These are phyloP conservation scores for Anoplopoma fimbria DNA, from an alignment of 2,113 vertebrate genomes.

Conservation along the genomic window DNA sequence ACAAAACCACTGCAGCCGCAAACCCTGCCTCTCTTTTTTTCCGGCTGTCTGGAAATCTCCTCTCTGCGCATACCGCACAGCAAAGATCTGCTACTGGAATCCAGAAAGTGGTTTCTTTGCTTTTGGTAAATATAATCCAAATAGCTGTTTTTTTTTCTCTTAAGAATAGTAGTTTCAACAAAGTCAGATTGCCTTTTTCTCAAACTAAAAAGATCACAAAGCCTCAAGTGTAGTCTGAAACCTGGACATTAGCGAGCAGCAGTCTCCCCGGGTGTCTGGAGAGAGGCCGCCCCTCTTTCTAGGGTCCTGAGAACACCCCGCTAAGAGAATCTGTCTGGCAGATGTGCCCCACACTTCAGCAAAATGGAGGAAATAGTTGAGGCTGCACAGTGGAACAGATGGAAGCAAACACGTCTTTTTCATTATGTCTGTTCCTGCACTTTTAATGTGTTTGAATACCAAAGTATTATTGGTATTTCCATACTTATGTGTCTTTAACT, in stretches of 20 bases:
- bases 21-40: conserved; percentile 53
- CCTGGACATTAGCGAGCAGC: conserved; percentile 13
- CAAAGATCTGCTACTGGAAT: conserved; percentile 25
- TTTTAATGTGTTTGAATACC: conserved; percentile 41
- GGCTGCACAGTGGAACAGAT: conserved; percentile 42
- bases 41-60: conserved; percentile 52
- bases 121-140: conserved; percentile 42
- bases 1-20: conserved; percentile 55
- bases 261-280: conserved; percentile 20
- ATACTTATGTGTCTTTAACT: conserved; percentile 18
- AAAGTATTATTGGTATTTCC: conserved; percentile 39
- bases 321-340: conserved; percentile 74
- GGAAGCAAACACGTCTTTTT: conserved; percentile 40
- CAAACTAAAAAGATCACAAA: conserved; percentile 13
- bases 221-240: conserved; percentile 21
- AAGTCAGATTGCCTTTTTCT: background rate
- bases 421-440: conserved; percentile 22
- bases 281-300: conserved; percentile 44
- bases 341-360: conserved; percentile 60
- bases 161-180: conserved; percentile 11
- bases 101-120: conserved; percentile 16
- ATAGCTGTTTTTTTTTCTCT: conserved; percentile 5
- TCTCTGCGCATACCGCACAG: conserved; percentile 20
- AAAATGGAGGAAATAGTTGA: conserved; percentile 68
- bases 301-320: conserved; percentile 60